Conservation (phyloP, 2,888 invertebrate species). For the Tetragonisca angustula region DNA sequence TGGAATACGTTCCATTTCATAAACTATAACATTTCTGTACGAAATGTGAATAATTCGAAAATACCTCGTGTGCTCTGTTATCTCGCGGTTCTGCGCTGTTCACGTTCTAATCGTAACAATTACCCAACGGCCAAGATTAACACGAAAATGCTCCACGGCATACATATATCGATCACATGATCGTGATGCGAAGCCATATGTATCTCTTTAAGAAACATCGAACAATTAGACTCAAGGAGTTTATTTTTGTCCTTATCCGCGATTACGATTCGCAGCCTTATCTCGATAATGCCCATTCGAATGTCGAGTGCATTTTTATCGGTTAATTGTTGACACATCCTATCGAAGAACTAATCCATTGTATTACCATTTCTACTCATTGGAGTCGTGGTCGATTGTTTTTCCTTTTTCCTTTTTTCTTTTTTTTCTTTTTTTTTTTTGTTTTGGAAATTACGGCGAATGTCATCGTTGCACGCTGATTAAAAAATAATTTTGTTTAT, state of each 20-base stretch:
- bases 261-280: constrained; percentile 3
- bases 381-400: background rate
- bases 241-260: constrained; percentile 25
- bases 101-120: background rate
- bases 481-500: background rate
- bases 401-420: background rate
- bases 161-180: constrained; percentile 19
- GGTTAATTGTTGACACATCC: constrained; percentile 25
- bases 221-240: background rate
- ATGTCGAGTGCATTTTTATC: constrained; percentile 31
- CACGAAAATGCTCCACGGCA: fast-evolving
- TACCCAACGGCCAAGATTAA: background rate
- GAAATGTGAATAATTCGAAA: background rate
- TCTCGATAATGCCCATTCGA: background rate
- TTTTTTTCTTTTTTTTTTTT: too few relatives aligned
- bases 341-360: constrained; percentile 11
- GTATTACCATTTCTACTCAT: background rate
- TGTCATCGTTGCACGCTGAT: too few relatives aligned
- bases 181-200: background rate
- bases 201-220: background rate
- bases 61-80: background rate
- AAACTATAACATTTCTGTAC: background rate
- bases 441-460: too few relatives aligned
- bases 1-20: too few relatives aligned
- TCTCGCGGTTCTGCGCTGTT: background rate